Evolutionary conservation across 2,113 vertebrate genomes (phyloP).

Genomic region (Aegithalos caudatus): DNA sequence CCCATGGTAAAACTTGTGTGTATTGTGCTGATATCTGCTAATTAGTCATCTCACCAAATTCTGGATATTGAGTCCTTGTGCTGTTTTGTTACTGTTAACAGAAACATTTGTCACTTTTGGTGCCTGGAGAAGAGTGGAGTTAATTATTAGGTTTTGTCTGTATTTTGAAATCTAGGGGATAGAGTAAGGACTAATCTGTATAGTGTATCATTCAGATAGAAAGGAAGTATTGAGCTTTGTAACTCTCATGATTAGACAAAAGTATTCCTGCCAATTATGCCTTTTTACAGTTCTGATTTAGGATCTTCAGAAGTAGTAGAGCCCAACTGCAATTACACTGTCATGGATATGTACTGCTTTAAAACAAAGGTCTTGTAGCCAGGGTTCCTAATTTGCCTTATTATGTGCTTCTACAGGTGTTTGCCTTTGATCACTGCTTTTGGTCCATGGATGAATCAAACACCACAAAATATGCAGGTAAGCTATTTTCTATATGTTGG

Average conservation of each 20-base stretch:
- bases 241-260: neutral
- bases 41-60: neutral
- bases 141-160: neutral
- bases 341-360: neutral
- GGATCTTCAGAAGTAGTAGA: neutral
- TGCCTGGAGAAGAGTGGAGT: neutral
- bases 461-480: slow-evolving; percentile 94
- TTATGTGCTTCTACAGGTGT: slow-evolving; percentile 81
- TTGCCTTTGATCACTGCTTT: slow-evolving; percentile 99
- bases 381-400: slow-evolving; percentile 13
- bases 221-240: neutral
- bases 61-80: neutral
- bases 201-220: neutral
- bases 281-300: neutral
- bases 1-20: neutral
- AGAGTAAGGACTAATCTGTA: neutral
- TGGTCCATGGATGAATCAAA: slow-evolving; percentile 99
- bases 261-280: neutral
- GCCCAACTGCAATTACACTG: neutral
- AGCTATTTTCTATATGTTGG: neutral
- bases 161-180: neutral
- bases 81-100: neutral
- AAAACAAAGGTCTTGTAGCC: neutral
- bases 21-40: neutral
- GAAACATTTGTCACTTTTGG: neutral